Conservation (phyloP, 2,888 invertebrate species). For the Tillus elongatus region DNA sequence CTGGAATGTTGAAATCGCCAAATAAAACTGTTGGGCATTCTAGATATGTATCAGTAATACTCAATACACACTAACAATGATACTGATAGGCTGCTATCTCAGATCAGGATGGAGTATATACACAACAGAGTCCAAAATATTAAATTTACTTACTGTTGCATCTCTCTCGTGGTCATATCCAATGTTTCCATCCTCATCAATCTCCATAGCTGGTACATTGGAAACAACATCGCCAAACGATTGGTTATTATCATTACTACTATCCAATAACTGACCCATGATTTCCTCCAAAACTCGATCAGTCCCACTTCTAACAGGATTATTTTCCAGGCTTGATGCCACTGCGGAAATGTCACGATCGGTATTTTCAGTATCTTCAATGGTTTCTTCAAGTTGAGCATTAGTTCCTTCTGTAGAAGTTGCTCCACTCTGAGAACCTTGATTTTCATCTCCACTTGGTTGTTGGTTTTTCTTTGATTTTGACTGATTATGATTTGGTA, state of each 20-base stretch:
- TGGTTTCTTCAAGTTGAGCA: slow-evolving; percentile 50
- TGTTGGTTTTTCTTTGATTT: slow-evolving; percentile 41
- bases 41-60: no score
- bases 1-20: no score
- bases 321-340: slow-evolving; percentile 49
- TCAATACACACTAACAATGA: no score
- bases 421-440: slow-evolving; percentile 42
- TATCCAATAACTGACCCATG: slow-evolving; percentile 56
- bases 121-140: background rate
- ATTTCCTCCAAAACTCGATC: slow-evolving; percentile 56
- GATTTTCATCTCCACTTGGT: slow-evolving; percentile 38
- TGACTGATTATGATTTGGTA: slow-evolving; percentile 39
- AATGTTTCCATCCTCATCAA: slow-evolving; percentile 38
- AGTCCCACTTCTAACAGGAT: slow-evolving; percentile 45
- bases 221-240: slow-evolving; percentile 32
- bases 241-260: slow-evolving; percentile 32
- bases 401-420: slow-evolving; percentile 53
- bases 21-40: no score
- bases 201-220: slow-evolving; percentile 36
- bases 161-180: slow-evolving; percentile 39
- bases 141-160: slow-evolving; percentile 33
- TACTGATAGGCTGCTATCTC: no score
- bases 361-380: slow-evolving; percentile 54
- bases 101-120: no score
- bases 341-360: slow-evolving; percentile 54